Conservation (phyloP, 2,113 vertebrate genomes). For the Barnardius zonarius region DNA sequence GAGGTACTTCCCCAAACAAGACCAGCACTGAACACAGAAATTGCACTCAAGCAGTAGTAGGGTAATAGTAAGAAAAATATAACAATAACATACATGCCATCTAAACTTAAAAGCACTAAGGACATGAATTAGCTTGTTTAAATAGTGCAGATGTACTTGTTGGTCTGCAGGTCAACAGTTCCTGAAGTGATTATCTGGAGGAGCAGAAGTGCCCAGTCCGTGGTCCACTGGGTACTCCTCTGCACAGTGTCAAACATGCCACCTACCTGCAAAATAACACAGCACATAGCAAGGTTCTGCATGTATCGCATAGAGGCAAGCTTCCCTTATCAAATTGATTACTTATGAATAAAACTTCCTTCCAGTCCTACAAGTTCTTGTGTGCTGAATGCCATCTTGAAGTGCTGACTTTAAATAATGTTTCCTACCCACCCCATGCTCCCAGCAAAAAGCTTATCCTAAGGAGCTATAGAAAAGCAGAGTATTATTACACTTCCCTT, state of each 20-base stretch:
- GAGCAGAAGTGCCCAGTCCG: slow-evolving; percentile 78
- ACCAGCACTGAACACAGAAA: background rate
- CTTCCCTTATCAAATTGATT: background rate
- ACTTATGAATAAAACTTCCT: background rate
- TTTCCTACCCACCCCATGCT: background rate
- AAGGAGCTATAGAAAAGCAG: background rate
- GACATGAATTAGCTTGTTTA: no score
- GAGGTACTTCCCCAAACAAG: background rate
- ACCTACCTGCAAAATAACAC: slow-evolving; percentile 56
- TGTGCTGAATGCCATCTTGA: background rate
- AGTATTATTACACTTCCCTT: background rate
- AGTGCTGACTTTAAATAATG: background rate
- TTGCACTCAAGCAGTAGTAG: background rate
- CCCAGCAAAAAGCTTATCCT: background rate
- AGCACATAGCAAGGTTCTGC: background rate
- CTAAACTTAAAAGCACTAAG: background rate
- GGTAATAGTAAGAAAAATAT: background rate
- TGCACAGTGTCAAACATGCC: slow-evolving; percentile 77
- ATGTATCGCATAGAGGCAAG: fast-evolving
- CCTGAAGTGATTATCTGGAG: slow-evolving; percentile 77
- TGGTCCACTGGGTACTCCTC: slow-evolving; percentile 74
- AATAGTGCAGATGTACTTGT: slow-evolving; percentile 19
- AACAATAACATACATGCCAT: background rate
- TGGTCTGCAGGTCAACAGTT: slow-evolving; percentile 75
- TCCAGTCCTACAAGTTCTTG: background rate